These are phyloP conservation scores for Clarias laeviceps DNA, from an alignment of 2,797 vertebrate genomes.

Conservation along the genomic window DNA sequence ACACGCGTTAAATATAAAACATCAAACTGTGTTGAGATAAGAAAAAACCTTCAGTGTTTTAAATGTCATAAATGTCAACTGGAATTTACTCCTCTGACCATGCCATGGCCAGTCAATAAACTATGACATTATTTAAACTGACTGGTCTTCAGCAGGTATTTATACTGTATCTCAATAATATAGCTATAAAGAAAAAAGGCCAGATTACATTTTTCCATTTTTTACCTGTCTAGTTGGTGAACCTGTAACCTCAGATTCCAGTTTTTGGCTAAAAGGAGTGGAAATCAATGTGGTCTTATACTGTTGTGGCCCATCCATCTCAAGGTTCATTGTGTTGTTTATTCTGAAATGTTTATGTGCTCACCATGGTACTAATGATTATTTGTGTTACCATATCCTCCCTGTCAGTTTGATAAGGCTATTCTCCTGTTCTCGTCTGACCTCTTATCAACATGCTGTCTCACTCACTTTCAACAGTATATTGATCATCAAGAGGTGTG, in stretches of 20 bases:
- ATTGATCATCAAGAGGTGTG: too few relatives aligned
- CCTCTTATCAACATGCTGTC: background rate
- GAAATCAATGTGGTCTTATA: background rate
- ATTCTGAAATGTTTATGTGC: background rate
- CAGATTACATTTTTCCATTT: background rate
- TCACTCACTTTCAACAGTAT: background rate
- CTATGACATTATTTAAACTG: background rate
- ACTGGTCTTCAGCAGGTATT: background rate
- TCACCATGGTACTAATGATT: background rate
- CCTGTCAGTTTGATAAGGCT: background rate
- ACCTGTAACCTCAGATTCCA: background rate
- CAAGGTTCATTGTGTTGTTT: background rate
- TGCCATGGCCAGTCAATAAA: background rate
- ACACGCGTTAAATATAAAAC: background rate
- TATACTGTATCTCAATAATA: background rate
- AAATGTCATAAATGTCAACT: background rate
- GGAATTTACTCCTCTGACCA: background rate
- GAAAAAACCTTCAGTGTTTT: background rate
- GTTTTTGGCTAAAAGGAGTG: background rate
- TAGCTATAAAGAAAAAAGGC: background rate
- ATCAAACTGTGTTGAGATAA: background rate
- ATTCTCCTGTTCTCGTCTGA: background rate
- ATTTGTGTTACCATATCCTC: background rate
- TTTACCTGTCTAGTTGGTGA: background rate
- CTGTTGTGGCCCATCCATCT: background rate